These are phyloP conservation scores for Phasianus colchicus DNA, from an alignment of 2,113 vertebrate genomes.

Conservation along the genomic window DNA sequence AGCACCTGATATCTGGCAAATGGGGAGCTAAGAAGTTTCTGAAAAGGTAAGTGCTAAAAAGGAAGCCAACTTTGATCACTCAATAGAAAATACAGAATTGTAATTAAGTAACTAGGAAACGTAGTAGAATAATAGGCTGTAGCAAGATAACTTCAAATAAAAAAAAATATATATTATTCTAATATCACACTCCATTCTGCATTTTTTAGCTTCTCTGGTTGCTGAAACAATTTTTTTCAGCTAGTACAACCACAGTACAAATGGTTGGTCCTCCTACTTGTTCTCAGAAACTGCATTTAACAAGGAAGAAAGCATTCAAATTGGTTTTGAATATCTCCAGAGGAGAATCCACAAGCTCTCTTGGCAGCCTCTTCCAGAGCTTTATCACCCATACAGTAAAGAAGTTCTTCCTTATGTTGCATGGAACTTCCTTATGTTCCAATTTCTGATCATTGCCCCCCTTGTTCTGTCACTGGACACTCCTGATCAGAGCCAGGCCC, in stretches of 20 bases:
- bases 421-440: too few relatives aligned
- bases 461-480: too few relatives aligned
- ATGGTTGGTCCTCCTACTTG: neutral
- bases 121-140: neutral
- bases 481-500: too few relatives aligned
- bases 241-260: neutral
- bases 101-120: neutral
- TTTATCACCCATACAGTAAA: too few relatives aligned
- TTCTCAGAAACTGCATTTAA: slow-evolving; percentile 5
- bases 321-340: too few relatives aligned
- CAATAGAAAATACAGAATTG: neutral
- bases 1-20: neutral
- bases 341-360: too few relatives aligned
- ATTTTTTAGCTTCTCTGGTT: neutral
- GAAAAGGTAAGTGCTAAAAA: neutral
- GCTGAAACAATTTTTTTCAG: neutral
- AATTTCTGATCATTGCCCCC: too few relatives aligned
- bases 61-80: neutral
- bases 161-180: neutral
- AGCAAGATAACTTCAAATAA: neutral
- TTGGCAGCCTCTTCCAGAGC: too few relatives aligned
- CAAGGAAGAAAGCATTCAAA: too few relatives aligned
- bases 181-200: neutral
- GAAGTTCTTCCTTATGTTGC: too few relatives aligned
- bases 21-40: neutral